Evolutionary conservation across 53 echinoderm and acorn worm species (phyloP).

Genomic region (Arbacia lixula): DNA sequence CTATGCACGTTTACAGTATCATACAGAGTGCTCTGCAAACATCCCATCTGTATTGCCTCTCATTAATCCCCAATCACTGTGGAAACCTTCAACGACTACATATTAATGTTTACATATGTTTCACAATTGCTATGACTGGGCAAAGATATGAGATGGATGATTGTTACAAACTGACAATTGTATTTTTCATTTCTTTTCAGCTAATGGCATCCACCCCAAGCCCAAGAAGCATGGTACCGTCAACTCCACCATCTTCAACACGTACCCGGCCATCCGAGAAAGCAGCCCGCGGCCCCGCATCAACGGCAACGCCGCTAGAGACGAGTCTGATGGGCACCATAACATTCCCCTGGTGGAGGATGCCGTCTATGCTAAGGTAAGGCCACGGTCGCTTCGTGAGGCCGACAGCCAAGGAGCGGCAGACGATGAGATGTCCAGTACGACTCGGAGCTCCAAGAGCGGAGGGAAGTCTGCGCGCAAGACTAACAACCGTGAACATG

Average conservation of each 20-base stretch:
- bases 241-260: slow-evolving; percentile 69
- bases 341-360: slow-evolving; percentile 44
- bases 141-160: too few relatives aligned
- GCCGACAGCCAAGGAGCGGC: slow-evolving; percentile 18
- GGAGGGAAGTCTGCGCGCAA: slow-evolving; percentile 41
- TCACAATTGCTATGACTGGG: too few relatives aligned
- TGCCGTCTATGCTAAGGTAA: slow-evolving; percentile 31
- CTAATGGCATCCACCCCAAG: slow-evolving; percentile 40
- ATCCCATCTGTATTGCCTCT: too few relatives aligned
- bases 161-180: too few relatives aligned
- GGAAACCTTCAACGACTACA: too few relatives aligned
- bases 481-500: slow-evolving; percentile 27
- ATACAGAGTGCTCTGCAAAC: too few relatives aligned
- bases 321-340: neutral
- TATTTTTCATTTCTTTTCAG: too few relatives aligned
- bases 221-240: slow-evolving; percentile 64
- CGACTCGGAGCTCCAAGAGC: slow-evolving; percentile 49
- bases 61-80: too few relatives aligned
- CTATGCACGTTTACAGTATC: too few relatives aligned
- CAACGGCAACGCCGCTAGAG: slow-evolving; percentile 32
- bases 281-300: slow-evolving; percentile 18
- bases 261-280: slow-evolving; percentile 31
- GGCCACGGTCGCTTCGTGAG: slow-evolving; percentile 28
- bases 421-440: slow-evolving; percentile 47
- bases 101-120: too few relatives aligned